Evolutionary conservation across 2,113 vertebrate genomes (phyloP).

Genomic region (Tursiops truncatus): DNA sequence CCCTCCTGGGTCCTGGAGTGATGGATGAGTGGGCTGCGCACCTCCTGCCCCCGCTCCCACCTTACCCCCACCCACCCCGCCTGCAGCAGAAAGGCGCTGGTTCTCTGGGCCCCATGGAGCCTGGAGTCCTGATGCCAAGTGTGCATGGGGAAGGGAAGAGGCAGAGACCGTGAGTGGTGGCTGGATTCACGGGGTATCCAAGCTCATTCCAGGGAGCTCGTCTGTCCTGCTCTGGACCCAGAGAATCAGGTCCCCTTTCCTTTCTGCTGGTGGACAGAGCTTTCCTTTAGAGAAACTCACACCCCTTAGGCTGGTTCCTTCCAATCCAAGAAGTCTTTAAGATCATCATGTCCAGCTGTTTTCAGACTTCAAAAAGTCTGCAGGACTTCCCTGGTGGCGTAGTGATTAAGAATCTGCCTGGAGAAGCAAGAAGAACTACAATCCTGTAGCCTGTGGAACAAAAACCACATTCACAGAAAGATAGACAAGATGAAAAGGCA

Average conservation of each 20-base stretch:
- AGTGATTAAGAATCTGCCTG: not conserved
- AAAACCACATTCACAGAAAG: no score
- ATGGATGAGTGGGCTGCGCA: not conserved
- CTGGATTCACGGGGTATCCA: not conserved
- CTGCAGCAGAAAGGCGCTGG: accelerated
- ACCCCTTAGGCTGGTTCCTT: not conserved
- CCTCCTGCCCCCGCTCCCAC: not conserved
- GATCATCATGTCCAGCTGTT: not conserved
- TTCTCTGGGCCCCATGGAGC: not conserved
- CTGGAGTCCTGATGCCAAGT: not conserved
- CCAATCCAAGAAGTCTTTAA: not conserved
- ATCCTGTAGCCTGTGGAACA: no score
- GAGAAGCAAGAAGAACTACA: no score
- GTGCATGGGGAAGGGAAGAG: not conserved
- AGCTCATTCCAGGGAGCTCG: accelerated
- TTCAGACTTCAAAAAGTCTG: not conserved
- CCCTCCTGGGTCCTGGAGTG: not conserved
- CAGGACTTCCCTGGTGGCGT: not conserved
- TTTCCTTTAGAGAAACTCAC: not conserved
- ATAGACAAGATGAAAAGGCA: no score
- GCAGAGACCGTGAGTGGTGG: not conserved
- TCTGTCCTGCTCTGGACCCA: not conserved
- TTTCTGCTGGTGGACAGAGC: not conserved
- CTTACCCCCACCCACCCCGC: no score
- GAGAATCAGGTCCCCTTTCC: not conserved